These are phyloP conservation scores for Hyperopisus bebe DNA, from an alignment of 2,113 vertebrate species.

Conservation along the genomic window DNA sequence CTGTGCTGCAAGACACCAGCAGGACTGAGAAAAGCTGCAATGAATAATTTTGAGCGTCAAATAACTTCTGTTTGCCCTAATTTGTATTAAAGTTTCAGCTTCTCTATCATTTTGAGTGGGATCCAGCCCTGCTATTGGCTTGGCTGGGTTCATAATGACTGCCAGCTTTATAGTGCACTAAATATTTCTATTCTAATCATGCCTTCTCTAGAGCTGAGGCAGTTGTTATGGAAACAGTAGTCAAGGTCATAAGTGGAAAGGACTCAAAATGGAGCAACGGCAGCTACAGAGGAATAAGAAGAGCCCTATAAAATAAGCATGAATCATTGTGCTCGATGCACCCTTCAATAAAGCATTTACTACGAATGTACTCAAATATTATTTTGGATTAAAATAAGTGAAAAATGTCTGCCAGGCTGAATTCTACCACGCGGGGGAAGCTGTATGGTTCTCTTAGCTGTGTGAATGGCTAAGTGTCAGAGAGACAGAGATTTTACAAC, in stretches of 20 bases:
- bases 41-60: neutral
- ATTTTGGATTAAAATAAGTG: neutral
- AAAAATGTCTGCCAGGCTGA: neutral
- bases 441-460: neutral
- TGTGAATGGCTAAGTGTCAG: neutral
- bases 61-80: neutral
- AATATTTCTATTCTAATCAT: constrained; percentile 26
- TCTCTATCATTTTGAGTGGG: neutral
- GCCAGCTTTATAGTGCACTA: neutral
- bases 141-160: neutral
- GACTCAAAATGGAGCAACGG: constrained; percentile 12
- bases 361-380: neutral
- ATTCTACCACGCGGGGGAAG: neutral
- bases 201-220: constrained; percentile 8
- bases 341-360: neutral
- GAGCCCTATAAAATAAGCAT: neutral
- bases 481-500: neutral
- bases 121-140: neutral
- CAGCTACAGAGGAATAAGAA: neutral
- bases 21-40: neutral
- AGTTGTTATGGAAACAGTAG: constrained; percentile 29
- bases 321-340: neutral
- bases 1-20: neutral
- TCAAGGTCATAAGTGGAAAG: constrained; percentile 25
- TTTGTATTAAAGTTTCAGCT: neutral